Conservation (phyloP, 2,113 vertebrate species). For the Leptosomus discolor region DNA sequence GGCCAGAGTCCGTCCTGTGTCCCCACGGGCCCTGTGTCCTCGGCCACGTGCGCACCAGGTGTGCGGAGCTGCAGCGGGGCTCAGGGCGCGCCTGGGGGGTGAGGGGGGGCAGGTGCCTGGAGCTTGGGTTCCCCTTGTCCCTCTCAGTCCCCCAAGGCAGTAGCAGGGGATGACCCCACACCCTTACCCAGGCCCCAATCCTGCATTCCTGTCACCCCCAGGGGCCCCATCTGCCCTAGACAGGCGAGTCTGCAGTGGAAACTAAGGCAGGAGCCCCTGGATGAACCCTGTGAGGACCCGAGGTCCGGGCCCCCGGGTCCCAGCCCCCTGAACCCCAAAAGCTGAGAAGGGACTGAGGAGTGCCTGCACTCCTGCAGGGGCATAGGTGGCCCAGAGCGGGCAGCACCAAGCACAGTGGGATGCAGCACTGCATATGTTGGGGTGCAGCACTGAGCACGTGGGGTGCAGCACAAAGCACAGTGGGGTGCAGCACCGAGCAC, state of each 20-base stretch:
- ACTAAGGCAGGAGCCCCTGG: no score
- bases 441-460: no score
- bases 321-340: neutral
- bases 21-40: neutral
- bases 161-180: accelerated
- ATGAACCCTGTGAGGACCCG: neutral
- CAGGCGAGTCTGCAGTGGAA: neutral
- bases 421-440: no score
- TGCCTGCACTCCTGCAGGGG: neutral
- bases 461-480: neutral
- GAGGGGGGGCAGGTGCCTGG: accelerated
- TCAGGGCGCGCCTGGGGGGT: no score
- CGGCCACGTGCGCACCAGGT: accelerated
- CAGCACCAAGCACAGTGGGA: neutral
- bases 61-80: accelerated
- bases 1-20: neutral
- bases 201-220: neutral
- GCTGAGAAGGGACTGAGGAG: neutral
- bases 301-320: accelerated
- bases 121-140: neutral
- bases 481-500: neutral
- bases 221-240: neutral
- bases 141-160: neutral
- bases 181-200: neutral
- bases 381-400: neutral